These are phyloP conservation scores for Mycalesis mineus DNA, from an alignment of 2,888 invertebrate species.

Conservation along the genomic window DNA sequence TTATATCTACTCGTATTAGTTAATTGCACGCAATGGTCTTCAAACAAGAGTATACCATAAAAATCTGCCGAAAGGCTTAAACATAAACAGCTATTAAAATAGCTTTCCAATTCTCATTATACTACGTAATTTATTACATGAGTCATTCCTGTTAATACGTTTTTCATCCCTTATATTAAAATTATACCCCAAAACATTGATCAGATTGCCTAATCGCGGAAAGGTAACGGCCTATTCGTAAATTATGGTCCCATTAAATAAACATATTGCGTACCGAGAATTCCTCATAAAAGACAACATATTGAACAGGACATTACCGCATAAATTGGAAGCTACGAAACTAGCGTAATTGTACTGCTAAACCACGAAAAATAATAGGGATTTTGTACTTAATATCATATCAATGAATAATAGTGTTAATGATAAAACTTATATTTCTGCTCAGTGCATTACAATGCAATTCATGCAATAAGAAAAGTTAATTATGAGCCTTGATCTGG, in stretches of 20 bases:
- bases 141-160: background rate
- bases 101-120: slow-evolving; percentile 1
- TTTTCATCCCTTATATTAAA: slow-evolving; percentile 9
- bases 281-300: slow-evolving; percentile 65
- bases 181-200: slow-evolving; percentile 17
- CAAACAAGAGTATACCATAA: background rate
- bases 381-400: no score
- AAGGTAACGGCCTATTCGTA: slow-evolving; percentile 38
- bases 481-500: no score
- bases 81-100: slow-evolving; percentile 1
- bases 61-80: background rate
- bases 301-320: slow-evolving; percentile 44
- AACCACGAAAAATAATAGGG: no score
- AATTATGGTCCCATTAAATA: slow-evolving; percentile 58
- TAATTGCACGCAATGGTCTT: background rate
- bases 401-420: no score
- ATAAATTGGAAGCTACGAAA: background rate
- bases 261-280: slow-evolving; percentile 60
- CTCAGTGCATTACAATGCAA: no score
- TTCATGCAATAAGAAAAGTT: no score
- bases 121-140: slow-evolving; percentile 7
- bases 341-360: no score
- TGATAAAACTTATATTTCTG: no score
- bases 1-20: background rate
- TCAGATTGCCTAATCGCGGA: slow-evolving; percentile 24